A percentile compares a stretch with the other conserved stretches of the same genome.
Evolutionary conservation across 2,888 invertebrate species (phyloP).

Genomic region (Apoderus coryli): DNA sequence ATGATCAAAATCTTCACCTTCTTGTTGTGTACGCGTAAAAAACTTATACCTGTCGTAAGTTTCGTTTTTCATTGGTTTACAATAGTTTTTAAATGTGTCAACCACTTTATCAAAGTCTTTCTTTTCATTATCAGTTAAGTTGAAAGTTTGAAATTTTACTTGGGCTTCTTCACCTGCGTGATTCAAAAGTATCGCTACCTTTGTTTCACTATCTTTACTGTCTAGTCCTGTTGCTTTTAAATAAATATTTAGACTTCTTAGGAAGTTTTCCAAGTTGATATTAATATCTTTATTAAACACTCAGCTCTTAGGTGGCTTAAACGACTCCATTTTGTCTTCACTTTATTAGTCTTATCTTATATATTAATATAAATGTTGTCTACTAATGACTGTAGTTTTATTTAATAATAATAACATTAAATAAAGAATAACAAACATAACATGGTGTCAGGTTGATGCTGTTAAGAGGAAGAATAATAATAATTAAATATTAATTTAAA

Average conservation of each 20-base stretch:
- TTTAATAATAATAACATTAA: too few relatives aligned
- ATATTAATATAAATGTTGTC: too few relatives aligned
- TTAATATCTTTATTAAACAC: too few relatives aligned
- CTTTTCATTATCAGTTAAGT: conserved; percentile 7
- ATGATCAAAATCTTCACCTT: conserved; percentile 13
- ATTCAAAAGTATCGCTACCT: conserved; percentile 14
- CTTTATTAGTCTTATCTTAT: too few relatives aligned
- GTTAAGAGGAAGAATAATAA: too few relatives aligned
- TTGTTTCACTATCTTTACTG: conserved; percentile 7
- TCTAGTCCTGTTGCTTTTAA: conserved; percentile 8
- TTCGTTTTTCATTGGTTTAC: conserved; percentile 14
- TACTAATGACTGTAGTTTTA: too few relatives aligned
- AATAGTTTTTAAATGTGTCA: conserved; percentile 11
- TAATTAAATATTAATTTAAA: too few relatives aligned
- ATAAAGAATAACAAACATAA: too few relatives aligned
- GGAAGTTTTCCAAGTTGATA: too few relatives aligned
- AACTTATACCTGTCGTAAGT: conserved; percentile 14
- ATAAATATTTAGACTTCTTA: conserved; percentile 2
- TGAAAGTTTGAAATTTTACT: conserved; percentile 14
- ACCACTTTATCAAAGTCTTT: conserved; percentile 10
- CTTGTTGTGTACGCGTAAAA: conserved; percentile 13
- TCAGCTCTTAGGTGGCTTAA: too few relatives aligned
- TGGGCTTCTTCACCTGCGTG: conserved; percentile 15
- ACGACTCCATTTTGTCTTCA: too few relatives aligned
- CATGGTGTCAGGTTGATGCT: too few relatives aligned